Conservation (phyloP, 2,888 invertebrate genomes). For the Lymantria dispar region DNA sequence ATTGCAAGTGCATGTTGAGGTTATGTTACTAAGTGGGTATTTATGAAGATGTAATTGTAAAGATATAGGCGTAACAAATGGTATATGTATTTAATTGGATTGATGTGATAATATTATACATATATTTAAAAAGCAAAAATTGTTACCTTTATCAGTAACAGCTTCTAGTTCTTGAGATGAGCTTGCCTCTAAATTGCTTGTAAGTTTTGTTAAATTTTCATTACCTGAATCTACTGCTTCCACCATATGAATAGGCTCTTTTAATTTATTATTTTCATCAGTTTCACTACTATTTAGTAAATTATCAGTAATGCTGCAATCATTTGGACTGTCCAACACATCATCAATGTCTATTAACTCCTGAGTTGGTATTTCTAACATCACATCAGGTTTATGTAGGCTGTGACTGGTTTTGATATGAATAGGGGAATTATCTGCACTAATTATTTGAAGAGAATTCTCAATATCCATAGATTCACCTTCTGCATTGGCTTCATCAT, state of each 20-base stretch:
- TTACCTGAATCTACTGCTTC: not conserved
- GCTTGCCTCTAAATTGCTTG: not conserved
- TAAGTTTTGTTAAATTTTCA: not conserved
- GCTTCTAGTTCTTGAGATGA: not conserved
- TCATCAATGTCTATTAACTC: slow-evolving; percentile 52
- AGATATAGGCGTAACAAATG: no score
- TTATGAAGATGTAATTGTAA: no score
- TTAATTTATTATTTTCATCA: not conserved
- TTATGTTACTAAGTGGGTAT: no score
- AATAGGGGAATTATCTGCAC: not conserved
- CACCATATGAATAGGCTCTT: not conserved
- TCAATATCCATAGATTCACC: not conserved
- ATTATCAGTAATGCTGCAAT: slow-evolving; percentile 2
- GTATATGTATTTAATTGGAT: no score
- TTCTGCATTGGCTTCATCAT: not conserved
- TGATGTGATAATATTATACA: no score
- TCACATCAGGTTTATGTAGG: slow-evolving; percentile 59
- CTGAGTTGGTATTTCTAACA: slow-evolving; percentile 68
- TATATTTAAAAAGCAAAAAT: no score
- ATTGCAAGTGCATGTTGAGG: no score
- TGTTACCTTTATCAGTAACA: not conserved
- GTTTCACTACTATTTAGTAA: not conserved
- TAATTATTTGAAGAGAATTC: not conserved
- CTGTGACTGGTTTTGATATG: slow-evolving; percentile 37
- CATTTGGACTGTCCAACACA: slow-evolving; percentile 17